Base-by-base conservation (phyloP, 92 coral and sea anemone species). In the Parazoanthus darwini region DNA sequence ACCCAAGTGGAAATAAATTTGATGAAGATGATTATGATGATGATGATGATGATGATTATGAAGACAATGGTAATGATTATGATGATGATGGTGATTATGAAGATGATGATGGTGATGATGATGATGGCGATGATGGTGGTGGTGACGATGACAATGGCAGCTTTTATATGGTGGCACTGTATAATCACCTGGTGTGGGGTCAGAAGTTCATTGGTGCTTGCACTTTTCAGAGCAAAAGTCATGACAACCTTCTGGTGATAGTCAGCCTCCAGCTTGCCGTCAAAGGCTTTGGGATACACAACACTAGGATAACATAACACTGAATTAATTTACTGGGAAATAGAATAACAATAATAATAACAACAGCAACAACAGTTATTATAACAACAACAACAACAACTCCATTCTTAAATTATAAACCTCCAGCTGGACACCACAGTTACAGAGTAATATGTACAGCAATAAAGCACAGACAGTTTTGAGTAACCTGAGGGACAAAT, bases 191-290 rank as follows among this genome's bases (percentile, higher is more conserved):
- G 99, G 86, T 96, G 99, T 77, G 99, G 98, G 16, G 98, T 93
- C 68, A 96, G 93, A 25, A 95, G 90, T 70, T 96, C 96, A 42
- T 93, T 96, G 87, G 94, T 85, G 39, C 93, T 88, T 7, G 50
- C 88, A 65, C 98, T 94, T 92, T 94, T 95, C 78, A 96, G 75
- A 54, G 94, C 89, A 87, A 96, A 96, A 44, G 89, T 95, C 99
- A 96, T 96, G 42, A 96, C 91, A 20, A 96, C 96, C 70, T 94
- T 95, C 86, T 96, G 99, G 39, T 96, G 99, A 76, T 91, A 89
- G 74, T 96, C 99, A 25, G 99, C 99, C 82, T 95, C 98, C 36
- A 96, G 80, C 0, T 75, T 85, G 26, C 88, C 91, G 35, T 91
- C 89, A 63, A 96, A 85, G 29, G 95, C 85, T 16, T 67, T 88